phyloP scores from a whole-genome alignment of 2,113 vertebrate species.

The Coptodon bakossiorum region DNA sequence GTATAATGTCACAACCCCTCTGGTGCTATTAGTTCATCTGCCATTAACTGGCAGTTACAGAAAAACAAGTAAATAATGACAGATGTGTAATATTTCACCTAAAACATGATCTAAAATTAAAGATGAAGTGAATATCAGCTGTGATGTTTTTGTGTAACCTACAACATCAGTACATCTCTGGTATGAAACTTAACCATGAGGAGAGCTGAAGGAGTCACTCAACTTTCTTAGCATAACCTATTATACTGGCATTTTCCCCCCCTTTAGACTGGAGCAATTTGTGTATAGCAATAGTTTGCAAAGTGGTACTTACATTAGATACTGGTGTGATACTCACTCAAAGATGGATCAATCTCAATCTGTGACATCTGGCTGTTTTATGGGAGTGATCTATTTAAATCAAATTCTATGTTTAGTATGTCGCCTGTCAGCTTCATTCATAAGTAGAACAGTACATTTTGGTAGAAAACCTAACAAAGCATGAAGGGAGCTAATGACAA shows the following conservation, averaged over 20 bases:
- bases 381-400: background rate
- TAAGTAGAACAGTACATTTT: background rate
- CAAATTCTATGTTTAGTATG: background rate
- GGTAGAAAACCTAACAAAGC: background rate
- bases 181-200: background rate
- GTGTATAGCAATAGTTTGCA: background rate
- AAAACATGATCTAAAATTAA: background rate
- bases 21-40: background rate
- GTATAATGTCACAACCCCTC: background rate
- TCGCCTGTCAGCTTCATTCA: background rate
- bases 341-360: background rate
- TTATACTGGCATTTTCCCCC: accelerated
- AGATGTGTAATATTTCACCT: background rate
- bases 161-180: background rate
- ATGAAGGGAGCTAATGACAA: background rate
- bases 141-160: background rate
- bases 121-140: background rate
- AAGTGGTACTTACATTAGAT: background rate
- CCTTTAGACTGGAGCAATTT: background rate
- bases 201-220: background rate
- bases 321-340: background rate
- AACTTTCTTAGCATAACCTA: background rate
- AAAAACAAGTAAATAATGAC: background rate
- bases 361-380: background rate
- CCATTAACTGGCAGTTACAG: background rate